Percentiles rank a stretch among this genome's conserved stretches.
Conservation (phyloP, 2,113 vertebrate species). For the Procapra przewalskii region DNA sequence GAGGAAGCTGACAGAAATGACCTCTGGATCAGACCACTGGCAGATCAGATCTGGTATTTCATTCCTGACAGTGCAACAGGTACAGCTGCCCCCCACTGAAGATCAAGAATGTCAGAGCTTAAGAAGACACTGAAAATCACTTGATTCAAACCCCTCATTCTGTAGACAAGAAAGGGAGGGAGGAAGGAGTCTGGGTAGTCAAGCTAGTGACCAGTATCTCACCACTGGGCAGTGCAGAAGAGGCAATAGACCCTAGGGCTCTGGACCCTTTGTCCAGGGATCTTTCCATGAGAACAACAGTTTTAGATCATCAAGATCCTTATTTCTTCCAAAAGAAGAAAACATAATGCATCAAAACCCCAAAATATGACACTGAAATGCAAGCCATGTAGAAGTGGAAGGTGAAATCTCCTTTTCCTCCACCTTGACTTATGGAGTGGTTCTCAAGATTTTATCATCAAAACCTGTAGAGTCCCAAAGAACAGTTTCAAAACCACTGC, state of each 20-base stretch:
- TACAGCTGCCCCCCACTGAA: neutral
- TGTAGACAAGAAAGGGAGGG: neutral
- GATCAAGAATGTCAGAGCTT: neutral
- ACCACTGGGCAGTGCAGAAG: neutral
- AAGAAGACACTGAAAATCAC: neutral
- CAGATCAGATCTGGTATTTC: neutral
- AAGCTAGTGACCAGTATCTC: neutral
- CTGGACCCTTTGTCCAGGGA: neutral
- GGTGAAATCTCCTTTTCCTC: neutral
- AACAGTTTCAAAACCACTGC: neutral
- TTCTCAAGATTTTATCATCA: neutral
- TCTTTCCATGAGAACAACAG: neutral
- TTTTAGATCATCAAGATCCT: neutral
- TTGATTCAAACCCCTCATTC: neutral
- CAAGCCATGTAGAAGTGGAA: neutral
- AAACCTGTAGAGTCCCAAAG: neutral
- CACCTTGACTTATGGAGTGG: neutral
- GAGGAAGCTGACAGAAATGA: neutral
- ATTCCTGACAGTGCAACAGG: neutral
- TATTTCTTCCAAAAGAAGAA: neutral
- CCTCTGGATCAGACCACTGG: neutral
- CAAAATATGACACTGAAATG: neutral
- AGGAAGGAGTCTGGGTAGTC: neutral
- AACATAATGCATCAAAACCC: neutral
- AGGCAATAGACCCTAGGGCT: neutral